phyloP scores from a whole-genome alignment of 2,888 invertebrate genomes.

The Melanophora roralis region DNA sequence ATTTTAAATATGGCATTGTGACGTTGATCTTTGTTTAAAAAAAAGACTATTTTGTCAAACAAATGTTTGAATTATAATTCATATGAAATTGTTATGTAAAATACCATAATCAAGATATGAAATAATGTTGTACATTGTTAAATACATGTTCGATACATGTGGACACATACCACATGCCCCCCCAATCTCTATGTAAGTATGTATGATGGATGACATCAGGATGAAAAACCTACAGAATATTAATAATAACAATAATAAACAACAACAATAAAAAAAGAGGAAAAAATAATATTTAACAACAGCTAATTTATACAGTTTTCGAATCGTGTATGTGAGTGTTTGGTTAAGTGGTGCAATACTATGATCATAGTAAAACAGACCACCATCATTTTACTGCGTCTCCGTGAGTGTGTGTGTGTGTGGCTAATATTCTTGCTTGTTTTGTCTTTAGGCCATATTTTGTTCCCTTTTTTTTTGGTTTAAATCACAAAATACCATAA shows the following conservation, averaged over 20 bases:
- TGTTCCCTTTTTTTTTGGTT: not conserved
- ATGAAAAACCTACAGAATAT: conserved; percentile 33
- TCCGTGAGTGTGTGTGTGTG: not conserved
- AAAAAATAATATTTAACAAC: conserved; percentile 25
- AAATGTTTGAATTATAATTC: conserved; percentile 53
- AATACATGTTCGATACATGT: conserved; percentile 30
- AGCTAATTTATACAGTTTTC: conserved; percentile 42
- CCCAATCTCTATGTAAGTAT: not conserved
- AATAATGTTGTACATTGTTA: conserved; percentile 46
- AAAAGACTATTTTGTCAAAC: conserved; percentile 53
- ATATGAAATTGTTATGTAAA: conserved; percentile 55
- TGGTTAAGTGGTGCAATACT: not conserved
- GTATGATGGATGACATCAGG: conserved; percentile 34
- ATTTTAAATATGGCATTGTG: conserved; percentile 23
- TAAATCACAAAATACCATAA: conserved; percentile 45
- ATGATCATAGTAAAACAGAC: not conserved
- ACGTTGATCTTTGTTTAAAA: not conserved
- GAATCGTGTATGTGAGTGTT: not conserved
- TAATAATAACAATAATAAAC: conserved; percentile 45
- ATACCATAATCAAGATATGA: conserved; percentile 56
- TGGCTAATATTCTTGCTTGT: conserved; percentile 23
- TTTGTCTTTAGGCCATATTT: conserved; percentile 59
- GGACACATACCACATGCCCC: conserved; percentile 29
- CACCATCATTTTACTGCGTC: not conserved
- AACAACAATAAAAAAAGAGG: not conserved